These are phyloP conservation scores for Intellagama lesueurii DNA, from an alignment of 2,797 vertebrate genomes.

Conservation along the genomic window DNA sequence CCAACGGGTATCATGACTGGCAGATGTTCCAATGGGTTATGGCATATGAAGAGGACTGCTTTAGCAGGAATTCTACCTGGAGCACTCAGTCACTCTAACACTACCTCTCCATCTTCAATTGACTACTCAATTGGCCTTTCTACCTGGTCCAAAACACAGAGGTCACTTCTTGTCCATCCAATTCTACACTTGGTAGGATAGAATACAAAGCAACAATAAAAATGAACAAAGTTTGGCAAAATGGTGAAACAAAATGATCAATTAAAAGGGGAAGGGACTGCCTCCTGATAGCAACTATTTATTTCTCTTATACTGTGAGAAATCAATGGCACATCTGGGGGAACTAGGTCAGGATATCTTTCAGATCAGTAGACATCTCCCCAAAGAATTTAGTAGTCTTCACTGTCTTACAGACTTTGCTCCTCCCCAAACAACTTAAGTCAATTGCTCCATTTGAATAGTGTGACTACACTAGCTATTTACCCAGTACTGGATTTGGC, in stretches of 20 bases:
- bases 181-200: not conserved
- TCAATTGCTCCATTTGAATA: too few relatives aligned
- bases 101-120: not conserved
- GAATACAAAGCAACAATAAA: not conserved
- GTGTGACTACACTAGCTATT: not conserved
- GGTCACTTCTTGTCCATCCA: not conserved
- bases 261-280: too few relatives aligned
- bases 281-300: too few relatives aligned
- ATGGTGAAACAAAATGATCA: too few relatives aligned
- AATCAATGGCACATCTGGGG: not conserved
- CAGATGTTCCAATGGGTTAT: not conserved
- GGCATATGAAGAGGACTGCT: not conserved
- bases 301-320: not conserved
- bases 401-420: not conserved
- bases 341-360: too few relatives aligned
- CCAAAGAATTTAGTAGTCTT: not conserved
- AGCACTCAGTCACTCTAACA: too few relatives aligned
- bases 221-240: too few relatives aligned
- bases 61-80: too few relatives aligned
- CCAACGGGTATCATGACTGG: not conserved
- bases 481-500: not conserved
- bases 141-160: not conserved
- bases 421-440: not conserved
- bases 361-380: not conserved
- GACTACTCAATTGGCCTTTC: not conserved